phyloP scores from a whole-genome alignment of 1,140 invertebrate species.

The Branchinecta lynchi region DNA sequence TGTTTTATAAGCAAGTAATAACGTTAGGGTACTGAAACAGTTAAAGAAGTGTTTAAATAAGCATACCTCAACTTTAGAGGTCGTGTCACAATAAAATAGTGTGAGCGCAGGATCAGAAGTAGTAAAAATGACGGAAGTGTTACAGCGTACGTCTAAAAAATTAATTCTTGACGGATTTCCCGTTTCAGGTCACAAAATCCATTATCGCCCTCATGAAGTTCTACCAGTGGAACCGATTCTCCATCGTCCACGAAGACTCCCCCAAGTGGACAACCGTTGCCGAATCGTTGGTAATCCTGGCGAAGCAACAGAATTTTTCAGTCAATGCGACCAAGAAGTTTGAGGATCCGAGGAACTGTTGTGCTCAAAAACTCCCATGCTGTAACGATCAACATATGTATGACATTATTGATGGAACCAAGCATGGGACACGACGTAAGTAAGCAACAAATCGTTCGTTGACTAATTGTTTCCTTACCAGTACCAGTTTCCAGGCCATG shows the following conservation, averaged over 20 bases:
- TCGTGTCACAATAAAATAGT: too few species aligned
- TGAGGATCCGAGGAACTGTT: constrained; percentile 53
- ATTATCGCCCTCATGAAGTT: constrained; percentile 72
- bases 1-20: too few species aligned
- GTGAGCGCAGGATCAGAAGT: too few species aligned
- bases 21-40: too few species aligned
- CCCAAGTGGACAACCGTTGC: constrained; percentile 54
- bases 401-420: constrained; percentile 69
- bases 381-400: constrained; percentile 51
- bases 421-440: constrained; percentile 72
- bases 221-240: constrained; percentile 86
- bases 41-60: too few species aligned
- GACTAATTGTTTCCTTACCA: neutral
- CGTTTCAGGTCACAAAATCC: constrained; percentile 69
- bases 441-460: constrained; percentile 22
- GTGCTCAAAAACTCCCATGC: constrained; percentile 49
- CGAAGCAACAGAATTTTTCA: constrained; percentile 54
- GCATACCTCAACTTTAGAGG: too few species aligned
- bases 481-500: too few species aligned
- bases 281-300: constrained; percentile 51
- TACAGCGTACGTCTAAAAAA: too few species aligned
- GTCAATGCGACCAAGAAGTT: constrained; percentile 54
- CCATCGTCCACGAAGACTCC: constrained; percentile 68
- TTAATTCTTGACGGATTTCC: too few species aligned
- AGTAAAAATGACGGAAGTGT: too few species aligned